A percentile compares a stretch with the other conserved stretches of the same genome.
phyloP scores from a whole-genome alignment of 2,888 invertebrate species.

The Morinoia aosen region DNA sequence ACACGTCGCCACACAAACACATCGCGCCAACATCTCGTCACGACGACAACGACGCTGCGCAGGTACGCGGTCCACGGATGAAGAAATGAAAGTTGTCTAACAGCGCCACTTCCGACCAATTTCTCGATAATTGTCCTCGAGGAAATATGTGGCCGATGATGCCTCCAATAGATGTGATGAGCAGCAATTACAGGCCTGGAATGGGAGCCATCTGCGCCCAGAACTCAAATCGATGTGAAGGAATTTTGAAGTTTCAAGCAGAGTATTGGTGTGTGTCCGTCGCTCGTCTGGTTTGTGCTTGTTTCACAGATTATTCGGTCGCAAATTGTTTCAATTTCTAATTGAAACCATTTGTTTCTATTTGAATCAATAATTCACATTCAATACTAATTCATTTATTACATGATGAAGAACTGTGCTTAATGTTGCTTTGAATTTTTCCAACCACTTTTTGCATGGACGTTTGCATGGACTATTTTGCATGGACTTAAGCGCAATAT shows the following conservation, averaged over 20 bases:
- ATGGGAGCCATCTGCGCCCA: constrained; percentile 6
- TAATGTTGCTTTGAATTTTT: no score
- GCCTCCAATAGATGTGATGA: background rate
- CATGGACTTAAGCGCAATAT: no score
- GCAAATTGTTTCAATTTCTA: background rate
- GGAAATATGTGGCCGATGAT: constrained; percentile 37
- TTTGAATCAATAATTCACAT: no score
- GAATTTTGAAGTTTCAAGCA: background rate
- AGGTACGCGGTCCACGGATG: background rate
- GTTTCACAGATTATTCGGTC: background rate
- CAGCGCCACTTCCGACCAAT: constrained; percentile 18
- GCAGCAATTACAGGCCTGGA: background rate
- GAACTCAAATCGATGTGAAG: background rate
- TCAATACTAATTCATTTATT: no score
- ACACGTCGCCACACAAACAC: no score
- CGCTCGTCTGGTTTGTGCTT: background rate
- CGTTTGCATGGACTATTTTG: no score
- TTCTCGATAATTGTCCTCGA: background rate
- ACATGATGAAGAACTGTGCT: no score
- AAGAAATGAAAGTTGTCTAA: background rate
- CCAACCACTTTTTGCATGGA: no score
- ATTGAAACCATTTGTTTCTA: no score
- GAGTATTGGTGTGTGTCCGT: background rate
- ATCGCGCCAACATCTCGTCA: no score
- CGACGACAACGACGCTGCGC: no score